Evolutionary conservation across 2,113 vertebrate genomes (phyloP), one percentile per base, ranked within the genome.

Genomic region (Halichoeres trimaculatus): DNA sequence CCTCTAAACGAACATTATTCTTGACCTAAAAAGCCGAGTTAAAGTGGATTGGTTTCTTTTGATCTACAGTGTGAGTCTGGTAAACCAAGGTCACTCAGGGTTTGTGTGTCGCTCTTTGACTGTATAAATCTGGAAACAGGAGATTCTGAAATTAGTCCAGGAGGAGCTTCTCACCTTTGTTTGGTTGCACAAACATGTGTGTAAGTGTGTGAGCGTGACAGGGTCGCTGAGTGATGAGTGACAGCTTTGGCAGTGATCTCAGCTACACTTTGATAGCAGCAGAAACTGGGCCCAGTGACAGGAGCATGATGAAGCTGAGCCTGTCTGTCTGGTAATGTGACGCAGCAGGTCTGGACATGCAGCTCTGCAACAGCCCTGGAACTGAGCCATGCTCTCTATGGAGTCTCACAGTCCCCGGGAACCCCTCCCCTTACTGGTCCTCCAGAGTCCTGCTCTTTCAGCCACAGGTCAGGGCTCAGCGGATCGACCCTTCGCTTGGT

Each of bases 271-370:
- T 8, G 19, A 43, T 36, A 20, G 43, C 45, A 53, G 57, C 45
- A 64, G 56, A 45, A 17, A 41, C 5, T 5, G 59, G 36, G 48
- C 40, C 20, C 36, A 14, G 26, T 58, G 48, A 62, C 51, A 56
- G n/a, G 34, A 17, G 14, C 48, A 40, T 59, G 70, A 47, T 40
- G 14, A 65, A 35, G n/a, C 23, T 11, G 41, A 48, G 63, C 24
- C 34, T 35, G 63, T 64, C 70, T 19, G 59, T 20, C 58, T 53
- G 34, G 23, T 69, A 34, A 52, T 50, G 40, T 53, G 61, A 80
- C 41, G 41, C 81, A 66, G 67, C 87, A 80, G 70, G 87, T 80
- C 79, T 81, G 63, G 38, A 86, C 87, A 73, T 43, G 87, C 24
- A 9, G 50, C 64, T 71, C 69, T 68, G 19, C 22, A 36, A 50